These are phyloP conservation scores for Agrochola litura DNA, from an alignment of 2,888 invertebrate genomes.

Conservation along the genomic window DNA sequence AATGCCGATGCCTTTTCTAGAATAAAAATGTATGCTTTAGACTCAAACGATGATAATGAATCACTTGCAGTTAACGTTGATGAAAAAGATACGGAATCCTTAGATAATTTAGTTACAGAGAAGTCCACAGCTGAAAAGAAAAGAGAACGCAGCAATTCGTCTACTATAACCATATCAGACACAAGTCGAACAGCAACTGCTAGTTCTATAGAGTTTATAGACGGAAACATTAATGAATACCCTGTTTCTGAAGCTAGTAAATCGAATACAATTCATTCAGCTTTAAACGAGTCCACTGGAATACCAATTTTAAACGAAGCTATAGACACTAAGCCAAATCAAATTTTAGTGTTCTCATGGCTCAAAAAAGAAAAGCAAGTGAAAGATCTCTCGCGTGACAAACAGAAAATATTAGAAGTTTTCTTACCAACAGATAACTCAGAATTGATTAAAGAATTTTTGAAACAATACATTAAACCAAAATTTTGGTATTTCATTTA, in stretches of 20 bases:
- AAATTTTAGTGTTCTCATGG: slow-evolving; percentile 1
- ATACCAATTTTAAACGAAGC: not conserved
- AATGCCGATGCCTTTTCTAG: not conserved
- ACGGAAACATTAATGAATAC: not conserved
- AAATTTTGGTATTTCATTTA: not conserved
- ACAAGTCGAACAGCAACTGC: not conserved
- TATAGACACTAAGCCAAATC: not conserved
- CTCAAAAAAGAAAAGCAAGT: not conserved
- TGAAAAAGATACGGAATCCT: not conserved
- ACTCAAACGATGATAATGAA: no score
- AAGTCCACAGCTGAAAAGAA: not conserved
- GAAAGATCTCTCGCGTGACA: not conserved
- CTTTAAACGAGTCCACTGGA: not conserved
- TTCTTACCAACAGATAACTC: not conserved
- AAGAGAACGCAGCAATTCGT: not conserved
- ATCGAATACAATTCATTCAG: not conserved
- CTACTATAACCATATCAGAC: not conserved
- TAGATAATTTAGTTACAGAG: not conserved
- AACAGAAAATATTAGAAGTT: slow-evolving; percentile 1
- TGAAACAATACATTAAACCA: slow-evolving; percentile 2
- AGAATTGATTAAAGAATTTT: not conserved
- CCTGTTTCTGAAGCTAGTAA: not conserved
- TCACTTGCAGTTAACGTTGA: not conserved
- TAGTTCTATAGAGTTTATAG: not conserved
- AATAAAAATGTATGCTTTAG: not conserved